Evolutionary conservation across 2,113 vertebrate genomes (phyloP).

Genomic region (Microtus ochrogaster): DNA sequence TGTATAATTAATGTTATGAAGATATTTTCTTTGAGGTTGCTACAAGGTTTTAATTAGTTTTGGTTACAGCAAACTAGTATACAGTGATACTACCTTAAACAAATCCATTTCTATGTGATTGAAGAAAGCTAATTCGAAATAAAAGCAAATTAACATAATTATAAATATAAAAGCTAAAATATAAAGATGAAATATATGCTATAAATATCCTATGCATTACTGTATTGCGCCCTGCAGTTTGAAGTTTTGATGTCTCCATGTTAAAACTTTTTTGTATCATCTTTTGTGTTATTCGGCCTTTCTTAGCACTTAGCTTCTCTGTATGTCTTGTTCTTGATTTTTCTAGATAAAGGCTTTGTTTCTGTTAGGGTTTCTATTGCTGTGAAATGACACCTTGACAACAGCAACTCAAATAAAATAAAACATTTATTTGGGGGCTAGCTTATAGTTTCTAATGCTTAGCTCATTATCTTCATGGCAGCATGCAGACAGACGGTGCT

Average conservation of each 20-base stretch:
- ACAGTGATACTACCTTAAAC: background rate
- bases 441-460: background rate
- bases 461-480: background rate
- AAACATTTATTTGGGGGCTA: background rate
- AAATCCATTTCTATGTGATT: background rate
- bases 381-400: background rate
- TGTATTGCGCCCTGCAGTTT: background rate
- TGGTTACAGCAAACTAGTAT: background rate
- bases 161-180: background rate
- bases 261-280: background rate
- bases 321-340: background rate
- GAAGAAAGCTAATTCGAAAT: background rate
- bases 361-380: background rate
- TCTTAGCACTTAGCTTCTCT: background rate
- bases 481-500: background rate
- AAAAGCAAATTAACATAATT: background rate
- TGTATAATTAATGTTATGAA: background rate
- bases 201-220: no score
- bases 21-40: background rate
- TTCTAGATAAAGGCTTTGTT: background rate
- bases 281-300: background rate
- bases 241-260: background rate
- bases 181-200: background rate
- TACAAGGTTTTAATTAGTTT: background rate
- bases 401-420: no score